Evolutionary conservation across 1,140 invertebrate species (phyloP).

Genomic region (Philaenus spumarius): DNA sequence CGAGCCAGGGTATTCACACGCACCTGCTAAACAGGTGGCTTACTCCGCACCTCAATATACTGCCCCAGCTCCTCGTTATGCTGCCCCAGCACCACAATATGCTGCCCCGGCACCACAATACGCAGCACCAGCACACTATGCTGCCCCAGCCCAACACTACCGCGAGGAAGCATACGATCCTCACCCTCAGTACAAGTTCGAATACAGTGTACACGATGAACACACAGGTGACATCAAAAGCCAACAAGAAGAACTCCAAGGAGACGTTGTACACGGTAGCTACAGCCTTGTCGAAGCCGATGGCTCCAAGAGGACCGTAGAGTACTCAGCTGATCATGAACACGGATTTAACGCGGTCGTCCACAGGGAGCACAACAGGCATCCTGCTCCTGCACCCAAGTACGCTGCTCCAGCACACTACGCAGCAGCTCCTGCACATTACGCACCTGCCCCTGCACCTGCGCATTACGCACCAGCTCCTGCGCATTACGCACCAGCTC

Average conservation of each 20-base stretch:
- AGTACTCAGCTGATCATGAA: conserved; percentile 61
- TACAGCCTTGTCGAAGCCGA: conserved; percentile 45
- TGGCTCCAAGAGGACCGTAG: conserved; percentile 47
- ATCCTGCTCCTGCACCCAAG: not conserved
- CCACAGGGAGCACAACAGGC: not conserved
- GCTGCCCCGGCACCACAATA: conserved; percentile 41
- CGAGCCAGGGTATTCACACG: too few species aligned
- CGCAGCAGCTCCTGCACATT: too few species aligned
- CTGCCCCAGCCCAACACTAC: too few species aligned
- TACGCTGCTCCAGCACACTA: not conserved
- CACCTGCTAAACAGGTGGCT: too few species aligned
- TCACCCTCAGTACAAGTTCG: conserved; percentile 30
- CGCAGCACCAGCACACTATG: too few species aligned
- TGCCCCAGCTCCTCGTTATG: too few species aligned
- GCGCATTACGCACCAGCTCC: not conserved
- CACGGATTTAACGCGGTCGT: conserved; percentile 49
- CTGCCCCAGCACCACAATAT: conserved; percentile 28
- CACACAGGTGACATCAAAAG: conserved; percentile 49
- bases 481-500: not conserved
- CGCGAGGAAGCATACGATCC: conserved; percentile 23
- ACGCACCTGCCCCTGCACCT: not conserved
- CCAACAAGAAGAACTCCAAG: conserved; percentile 45
- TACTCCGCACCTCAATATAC: too few species aligned
- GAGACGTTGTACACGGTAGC: conserved; percentile 40
- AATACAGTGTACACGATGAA: conserved; percentile 36